These are phyloP conservation scores for Drosophila nr. perissopoda DNA, from an alignment of 2,888 invertebrate genomes.

Conservation along the genomic window DNA sequence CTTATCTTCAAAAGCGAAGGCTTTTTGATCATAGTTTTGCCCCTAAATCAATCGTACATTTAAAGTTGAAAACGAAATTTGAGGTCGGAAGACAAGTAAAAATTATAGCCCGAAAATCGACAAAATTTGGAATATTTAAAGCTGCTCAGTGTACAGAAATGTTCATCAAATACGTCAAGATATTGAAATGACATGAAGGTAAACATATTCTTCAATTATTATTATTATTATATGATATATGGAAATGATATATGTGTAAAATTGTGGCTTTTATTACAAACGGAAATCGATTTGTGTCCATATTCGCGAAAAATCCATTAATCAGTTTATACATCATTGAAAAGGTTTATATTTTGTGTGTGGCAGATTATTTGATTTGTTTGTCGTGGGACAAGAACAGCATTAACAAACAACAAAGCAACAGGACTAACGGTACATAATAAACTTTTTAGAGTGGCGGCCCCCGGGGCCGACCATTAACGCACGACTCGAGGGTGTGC, in stretches of 20 bases:
- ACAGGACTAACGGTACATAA: constrained; percentile 11
- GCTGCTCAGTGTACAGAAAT: not conserved
- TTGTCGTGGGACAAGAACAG: not conserved
- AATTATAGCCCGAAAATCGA: too few relatives aligned
- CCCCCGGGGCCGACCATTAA: constrained; percentile 35
- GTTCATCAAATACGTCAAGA: too few relatives aligned
- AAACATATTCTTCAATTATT: not conserved
- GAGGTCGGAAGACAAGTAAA: too few relatives aligned
- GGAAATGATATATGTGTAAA: not conserved
- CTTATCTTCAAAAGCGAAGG: too few relatives aligned
- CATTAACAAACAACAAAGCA: constrained; percentile 14
- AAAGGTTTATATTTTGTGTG: not conserved
- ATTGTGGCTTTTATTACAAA: not conserved
- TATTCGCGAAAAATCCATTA: not conserved
- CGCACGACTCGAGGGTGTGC: constrained; percentile 28
- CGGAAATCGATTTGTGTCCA: not conserved
- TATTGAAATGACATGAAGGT: not conserved
- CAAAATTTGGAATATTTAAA: not conserved
- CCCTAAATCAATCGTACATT: too few relatives aligned
- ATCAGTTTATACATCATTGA: not conserved
- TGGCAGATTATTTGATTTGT: not conserved
- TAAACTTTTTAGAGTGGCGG: constrained; percentile 31
- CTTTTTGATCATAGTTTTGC: too few relatives aligned
- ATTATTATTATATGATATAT: not conserved
- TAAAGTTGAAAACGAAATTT: too few relatives aligned